These are phyloP conservation scores for Periophthalmodon schlosseri DNA, from an alignment of 2,113 vertebrate species.

Conservation along the genomic window DNA sequence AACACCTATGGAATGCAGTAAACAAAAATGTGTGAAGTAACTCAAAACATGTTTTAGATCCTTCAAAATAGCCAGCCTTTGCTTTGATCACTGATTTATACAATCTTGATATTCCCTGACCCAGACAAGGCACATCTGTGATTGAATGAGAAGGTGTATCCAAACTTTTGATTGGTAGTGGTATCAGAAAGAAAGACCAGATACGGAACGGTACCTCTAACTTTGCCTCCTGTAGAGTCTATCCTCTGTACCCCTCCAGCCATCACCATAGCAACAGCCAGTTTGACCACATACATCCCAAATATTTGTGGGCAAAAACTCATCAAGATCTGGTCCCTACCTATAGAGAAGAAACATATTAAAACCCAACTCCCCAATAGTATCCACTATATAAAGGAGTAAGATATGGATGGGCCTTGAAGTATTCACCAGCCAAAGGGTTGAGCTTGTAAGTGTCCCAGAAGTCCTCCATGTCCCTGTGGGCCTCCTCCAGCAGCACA, in stretches of 20 bases:
- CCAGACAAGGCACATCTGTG: too few species aligned
- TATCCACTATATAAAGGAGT: background rate
- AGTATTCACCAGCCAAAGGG: slow-evolving; percentile 83
- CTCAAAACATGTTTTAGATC: too few species aligned
- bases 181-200: background rate
- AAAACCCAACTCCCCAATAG: background rate
- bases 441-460: slow-evolving; percentile 83
- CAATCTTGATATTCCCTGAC: too few species aligned
- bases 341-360: slow-evolving; percentile 62
- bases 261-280: slow-evolving; percentile 93
- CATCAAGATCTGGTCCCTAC: slow-evolving; percentile 91
- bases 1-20: too few species aligned
- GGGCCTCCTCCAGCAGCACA: slow-evolving; percentile 83
- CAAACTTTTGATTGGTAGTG: too few species aligned
- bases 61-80: too few species aligned
- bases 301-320: slow-evolving; percentile 96
- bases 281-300: slow-evolving; percentile 93
- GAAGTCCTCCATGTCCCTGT: slow-evolving; percentile 90
- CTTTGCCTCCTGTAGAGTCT: slow-evolving; percentile 89
- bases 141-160: too few species aligned
- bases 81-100: too few species aligned
- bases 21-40: too few species aligned
- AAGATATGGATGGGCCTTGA: too few species aligned
- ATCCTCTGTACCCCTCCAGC: slow-evolving; percentile 93
- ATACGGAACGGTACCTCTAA: slow-evolving; percentile 80